Evolutionary conservation across 2,113 vertebrate genomes (phyloP).

Genomic region (Zosterops pallidus): DNA sequence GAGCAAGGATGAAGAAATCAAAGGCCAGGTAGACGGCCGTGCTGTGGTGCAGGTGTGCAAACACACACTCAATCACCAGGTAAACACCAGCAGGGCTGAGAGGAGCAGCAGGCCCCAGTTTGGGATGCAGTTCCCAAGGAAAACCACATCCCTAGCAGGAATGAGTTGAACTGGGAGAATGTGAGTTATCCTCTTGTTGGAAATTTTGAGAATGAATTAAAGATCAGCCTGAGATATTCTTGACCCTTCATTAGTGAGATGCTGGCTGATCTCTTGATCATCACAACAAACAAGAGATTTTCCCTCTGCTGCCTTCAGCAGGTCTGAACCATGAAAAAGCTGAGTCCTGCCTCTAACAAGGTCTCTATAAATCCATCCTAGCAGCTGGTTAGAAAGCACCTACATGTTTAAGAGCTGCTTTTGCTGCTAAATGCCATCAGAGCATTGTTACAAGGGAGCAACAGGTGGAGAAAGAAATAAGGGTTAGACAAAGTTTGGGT

Average conservation of each 20-base stretch:
- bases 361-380: not conserved
- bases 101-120: not conserved
- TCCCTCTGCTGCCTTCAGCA: not conserved
- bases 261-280: not conserved
- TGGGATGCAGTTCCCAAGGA: not conserved
- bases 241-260: not conserved
- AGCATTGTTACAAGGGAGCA: not conserved
- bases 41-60: not conserved
- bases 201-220: not conserved
- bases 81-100: not conserved
- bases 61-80: not conserved
- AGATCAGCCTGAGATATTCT: not conserved
- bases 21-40: not conserved
- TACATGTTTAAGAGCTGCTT: not conserved
- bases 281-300: not conserved
- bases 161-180: not conserved
- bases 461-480: constrained; percentile 17
- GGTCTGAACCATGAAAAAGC: not conserved
- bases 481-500: constrained; percentile 53
- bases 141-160: not conserved
- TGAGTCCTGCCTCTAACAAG: not conserved
- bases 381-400: not conserved
- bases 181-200: not conserved
- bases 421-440: not conserved
- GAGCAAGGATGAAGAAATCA: constrained; percentile 22